Evolutionary conservation across 2,797 vertebrate species (phyloP).

Genomic region (Agapornis canus): DNA sequence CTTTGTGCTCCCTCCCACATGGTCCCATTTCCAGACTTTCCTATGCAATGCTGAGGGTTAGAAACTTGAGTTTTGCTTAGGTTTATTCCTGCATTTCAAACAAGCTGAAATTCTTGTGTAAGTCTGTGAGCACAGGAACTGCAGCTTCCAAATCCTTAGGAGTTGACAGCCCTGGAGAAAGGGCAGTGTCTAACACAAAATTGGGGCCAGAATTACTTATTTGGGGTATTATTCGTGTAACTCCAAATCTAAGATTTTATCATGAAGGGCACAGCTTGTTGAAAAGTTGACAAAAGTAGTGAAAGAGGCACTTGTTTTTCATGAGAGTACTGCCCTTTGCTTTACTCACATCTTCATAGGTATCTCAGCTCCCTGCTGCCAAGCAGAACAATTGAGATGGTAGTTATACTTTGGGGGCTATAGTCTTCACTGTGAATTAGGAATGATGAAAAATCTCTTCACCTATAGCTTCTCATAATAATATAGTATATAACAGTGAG

Average conservation of each 20-base stretch:
- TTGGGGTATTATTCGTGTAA: not conserved
- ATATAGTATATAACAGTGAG: not conserved
- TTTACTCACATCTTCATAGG: not conserved
- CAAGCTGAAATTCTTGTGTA: not conserved
- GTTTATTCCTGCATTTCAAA: not conserved
- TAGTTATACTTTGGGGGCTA: not conserved
- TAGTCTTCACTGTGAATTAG: not conserved
- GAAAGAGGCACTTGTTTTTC: not conserved
- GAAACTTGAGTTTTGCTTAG: not conserved
- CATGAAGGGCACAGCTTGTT: not conserved
- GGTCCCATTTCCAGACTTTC: not conserved
- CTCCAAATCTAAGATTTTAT: not conserved
- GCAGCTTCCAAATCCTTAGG: not conserved
- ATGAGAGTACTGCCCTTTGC: not conserved
- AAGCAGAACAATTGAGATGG: not conserved
- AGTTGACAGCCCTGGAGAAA: not conserved
- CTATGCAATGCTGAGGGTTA: not conserved
- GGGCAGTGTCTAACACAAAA: not conserved
- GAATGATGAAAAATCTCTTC: not conserved
- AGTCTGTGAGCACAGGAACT: not conserved
- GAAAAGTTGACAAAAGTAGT: not conserved
- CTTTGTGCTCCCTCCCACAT: not conserved
- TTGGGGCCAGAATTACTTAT: not conserved
- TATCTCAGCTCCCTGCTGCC: not conserved
- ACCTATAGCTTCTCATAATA: not conserved